A percentile compares a stretch with the other conserved stretches of the same genome.
Evolutionary conservation across 2,888 invertebrate genomes (phyloP).

Genomic region (Chrysodeixis includens): DNA sequence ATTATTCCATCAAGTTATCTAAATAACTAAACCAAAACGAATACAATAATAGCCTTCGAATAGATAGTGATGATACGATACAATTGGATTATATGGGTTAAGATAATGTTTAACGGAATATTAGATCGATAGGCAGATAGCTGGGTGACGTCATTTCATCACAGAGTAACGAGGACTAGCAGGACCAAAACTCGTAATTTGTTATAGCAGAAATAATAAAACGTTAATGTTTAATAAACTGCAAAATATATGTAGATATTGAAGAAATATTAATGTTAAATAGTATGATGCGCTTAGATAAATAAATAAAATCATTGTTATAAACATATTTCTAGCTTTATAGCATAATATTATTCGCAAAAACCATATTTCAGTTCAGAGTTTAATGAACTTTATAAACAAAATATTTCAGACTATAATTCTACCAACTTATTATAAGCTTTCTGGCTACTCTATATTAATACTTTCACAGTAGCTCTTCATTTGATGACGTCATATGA

Average conservation of each 20-base stretch:
- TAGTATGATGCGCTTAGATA: no score
- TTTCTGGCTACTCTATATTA: constrained; percentile 15
- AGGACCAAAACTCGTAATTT: constrained; percentile 17
- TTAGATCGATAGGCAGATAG: constrained; percentile 45
- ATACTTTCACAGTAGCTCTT: not conserved
- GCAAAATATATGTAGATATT: no score
- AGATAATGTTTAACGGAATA: constrained; percentile 35
- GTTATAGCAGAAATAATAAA: no score
- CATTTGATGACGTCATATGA: constrained; percentile 30
- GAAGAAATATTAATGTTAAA: no score
- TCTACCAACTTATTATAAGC: no score
- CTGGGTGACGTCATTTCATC: constrained; percentile 3
- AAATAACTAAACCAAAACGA: constrained; percentile 15
- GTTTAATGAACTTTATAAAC: no score
- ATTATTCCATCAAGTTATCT: not conserved
- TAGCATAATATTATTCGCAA: no score
- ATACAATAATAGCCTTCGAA: constrained; percentile 25
- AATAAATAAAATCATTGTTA: no score
- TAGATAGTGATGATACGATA: constrained; percentile 32
- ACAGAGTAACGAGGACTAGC: not conserved
- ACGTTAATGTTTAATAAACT: no score
- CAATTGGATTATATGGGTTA: constrained; percentile 35
- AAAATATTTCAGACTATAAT: no score
- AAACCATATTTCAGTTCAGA: no score
- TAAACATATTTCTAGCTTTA: no score